These are phyloP conservation scores for Alitta virens DNA, from an alignment of 2,888 invertebrate genomes.

Conservation along the genomic window DNA sequence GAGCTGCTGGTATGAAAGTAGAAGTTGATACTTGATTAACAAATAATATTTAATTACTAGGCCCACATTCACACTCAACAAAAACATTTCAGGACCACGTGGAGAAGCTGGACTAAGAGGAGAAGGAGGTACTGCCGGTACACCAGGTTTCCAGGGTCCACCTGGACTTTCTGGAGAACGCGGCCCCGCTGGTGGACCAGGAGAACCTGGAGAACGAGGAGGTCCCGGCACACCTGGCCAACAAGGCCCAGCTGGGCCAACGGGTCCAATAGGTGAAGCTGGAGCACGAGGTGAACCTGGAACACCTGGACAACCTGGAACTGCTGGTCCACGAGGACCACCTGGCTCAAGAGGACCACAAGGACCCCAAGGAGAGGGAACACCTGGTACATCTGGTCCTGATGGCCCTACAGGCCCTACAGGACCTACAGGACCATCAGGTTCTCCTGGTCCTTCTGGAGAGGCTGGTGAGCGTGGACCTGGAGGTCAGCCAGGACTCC, in stretches of 20 bases:
- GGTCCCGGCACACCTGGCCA: constrained; percentile 23
- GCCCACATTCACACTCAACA: too few species aligned
- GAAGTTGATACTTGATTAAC: too few species aligned
- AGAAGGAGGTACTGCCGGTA: background rate
- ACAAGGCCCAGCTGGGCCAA: constrained; percentile 20
- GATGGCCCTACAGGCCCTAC: constrained; percentile 14
- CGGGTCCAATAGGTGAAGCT: constrained; percentile 21
- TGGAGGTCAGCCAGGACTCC: constrained; percentile 2
- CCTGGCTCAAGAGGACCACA: constrained; percentile 20
- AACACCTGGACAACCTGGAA: constrained; percentile 16
- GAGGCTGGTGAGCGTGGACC: constrained; percentile 1
- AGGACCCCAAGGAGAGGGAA: constrained; percentile 8
- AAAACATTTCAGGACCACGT: too few species aligned
- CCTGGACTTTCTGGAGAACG: background rate
- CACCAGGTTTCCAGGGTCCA: constrained; percentile 4
- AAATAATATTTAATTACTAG: too few species aligned
- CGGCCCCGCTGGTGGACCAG: background rate
- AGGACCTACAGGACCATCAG: constrained; percentile 11
- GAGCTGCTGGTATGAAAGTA: background rate
- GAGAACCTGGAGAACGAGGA: background rate
- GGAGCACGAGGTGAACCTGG: constrained; percentile 17
- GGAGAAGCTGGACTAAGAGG: background rate
- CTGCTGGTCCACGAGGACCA: constrained; percentile 7
- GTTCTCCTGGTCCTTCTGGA: constrained; percentile 1
- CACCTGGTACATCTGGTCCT: background rate